Percentiles rank a stretch among this genome's conserved stretches.
Evolutionary conservation across 2,113 vertebrate species (phyloP).

Genomic region (Onychostoma macrolepis): DNA sequence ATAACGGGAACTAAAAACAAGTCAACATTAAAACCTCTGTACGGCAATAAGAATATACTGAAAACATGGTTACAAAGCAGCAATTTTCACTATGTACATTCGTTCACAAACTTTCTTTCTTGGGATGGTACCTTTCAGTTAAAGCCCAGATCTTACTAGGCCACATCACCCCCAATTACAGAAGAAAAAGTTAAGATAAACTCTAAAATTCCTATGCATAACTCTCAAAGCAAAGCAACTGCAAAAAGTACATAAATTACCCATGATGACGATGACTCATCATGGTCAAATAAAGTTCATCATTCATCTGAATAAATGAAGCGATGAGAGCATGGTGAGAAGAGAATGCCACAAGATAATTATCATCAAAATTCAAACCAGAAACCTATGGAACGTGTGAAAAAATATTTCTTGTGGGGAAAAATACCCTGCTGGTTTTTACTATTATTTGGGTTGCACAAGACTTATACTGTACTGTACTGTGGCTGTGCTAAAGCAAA

Average conservation of each 20-base stretch:
- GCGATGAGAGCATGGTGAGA: background rate
- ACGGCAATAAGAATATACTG: background rate
- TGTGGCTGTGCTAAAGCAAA: slow-evolving; percentile 19
- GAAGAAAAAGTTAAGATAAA: background rate
- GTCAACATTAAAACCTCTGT: background rate
- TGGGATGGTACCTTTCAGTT: background rate
- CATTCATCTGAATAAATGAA: background rate
- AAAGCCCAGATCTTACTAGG: background rate
- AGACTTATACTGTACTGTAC: slow-evolving; percentile 15
- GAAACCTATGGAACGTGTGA: background rate
- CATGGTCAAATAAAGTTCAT: slow-evolving; percentile 1
- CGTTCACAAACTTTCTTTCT: background rate
- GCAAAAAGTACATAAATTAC: slow-evolving; percentile 1
- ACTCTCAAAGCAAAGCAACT: background rate
- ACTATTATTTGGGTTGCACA: background rate
- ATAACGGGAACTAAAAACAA: background rate
- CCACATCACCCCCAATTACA: background rate
- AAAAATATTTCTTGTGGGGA: background rate
- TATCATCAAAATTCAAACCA: slow-evolving; percentile 5
- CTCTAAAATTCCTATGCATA: background rate
- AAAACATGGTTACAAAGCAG: background rate
- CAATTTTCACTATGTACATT: background rate
- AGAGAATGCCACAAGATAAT: background rate
- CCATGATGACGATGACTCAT: background rate
- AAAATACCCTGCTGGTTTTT: background rate